These are phyloP conservation scores for Bombus ignitus DNA, from an alignment of 1,140 invertebrate species.

Conservation along the genomic window DNA sequence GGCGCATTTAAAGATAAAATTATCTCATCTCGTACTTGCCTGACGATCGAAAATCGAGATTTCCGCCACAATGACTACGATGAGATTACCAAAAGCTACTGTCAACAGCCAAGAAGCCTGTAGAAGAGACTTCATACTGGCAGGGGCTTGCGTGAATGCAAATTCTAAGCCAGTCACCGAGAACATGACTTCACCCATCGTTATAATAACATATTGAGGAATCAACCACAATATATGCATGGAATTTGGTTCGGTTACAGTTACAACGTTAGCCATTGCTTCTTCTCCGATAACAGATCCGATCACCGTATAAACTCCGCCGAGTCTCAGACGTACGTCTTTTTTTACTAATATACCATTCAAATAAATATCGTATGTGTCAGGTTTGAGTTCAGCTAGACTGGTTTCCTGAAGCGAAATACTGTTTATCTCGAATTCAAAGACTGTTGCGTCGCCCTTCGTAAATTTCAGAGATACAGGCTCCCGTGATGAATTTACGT, in stretches of 20 bases:
- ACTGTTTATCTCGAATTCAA: neutral
- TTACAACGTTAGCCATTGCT: slow-evolving; percentile 70
- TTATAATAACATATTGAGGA: slow-evolving; percentile 94
- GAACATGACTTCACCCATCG: slow-evolving; percentile 93
- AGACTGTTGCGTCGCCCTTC: accelerated
- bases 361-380: slow-evolving; percentile 76
- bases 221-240: slow-evolving; percentile 92
- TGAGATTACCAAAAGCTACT: slow-evolving; percentile 94
- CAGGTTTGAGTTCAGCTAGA: slow-evolving; percentile 76
- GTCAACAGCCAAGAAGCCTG: slow-evolving; percentile 95
- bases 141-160: slow-evolving; percentile 94
- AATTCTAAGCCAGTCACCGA: slow-evolving; percentile 96
- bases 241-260: slow-evolving; percentile 86
- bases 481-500: neutral
- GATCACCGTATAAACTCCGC: slow-evolving; percentile 85
- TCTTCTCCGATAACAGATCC: slow-evolving; percentile 67
- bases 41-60: slow-evolving; percentile 85
- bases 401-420: accelerated
- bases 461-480: neutral
- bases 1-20: neutral
- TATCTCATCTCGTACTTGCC: slow-evolving; percentile 78
- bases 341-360: slow-evolving; percentile 67
- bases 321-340: slow-evolving; percentile 79
- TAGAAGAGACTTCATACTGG: slow-evolving; percentile 96
- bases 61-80: slow-evolving; percentile 94